A percentile compares a stretch with the other conserved stretches of the same genome.
These are phyloP conservation scores for Brachionus calyciflorus DNA, from an alignment of 1,140 invertebrate species.

Conservation along the genomic window DNA sequence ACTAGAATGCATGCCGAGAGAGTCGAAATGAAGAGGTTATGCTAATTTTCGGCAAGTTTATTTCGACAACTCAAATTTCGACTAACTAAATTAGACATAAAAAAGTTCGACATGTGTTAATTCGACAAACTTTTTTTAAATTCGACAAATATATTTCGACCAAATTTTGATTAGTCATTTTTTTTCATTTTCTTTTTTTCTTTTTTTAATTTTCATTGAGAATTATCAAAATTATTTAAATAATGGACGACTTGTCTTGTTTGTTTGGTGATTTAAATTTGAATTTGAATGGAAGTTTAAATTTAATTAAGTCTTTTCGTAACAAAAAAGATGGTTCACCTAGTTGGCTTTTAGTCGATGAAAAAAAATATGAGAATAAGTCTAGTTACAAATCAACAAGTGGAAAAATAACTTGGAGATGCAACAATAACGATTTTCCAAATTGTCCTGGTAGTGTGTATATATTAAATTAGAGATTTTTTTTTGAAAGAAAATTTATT, in stretches of 20 bases:
- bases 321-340: constrained; percentile 19
- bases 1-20: no score
- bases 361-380: constrained; percentile 25
- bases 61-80: no score
- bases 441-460: no score
- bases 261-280: constrained; percentile 7
- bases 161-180: constrained; percentile 14
- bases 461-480: no score
- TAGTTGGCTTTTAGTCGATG: constrained; percentile 23
- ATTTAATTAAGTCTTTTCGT: constrained; percentile 20
- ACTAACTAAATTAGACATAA: no score
- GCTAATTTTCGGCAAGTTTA: no score
- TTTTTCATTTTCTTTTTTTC: not conserved
- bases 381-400: constrained; percentile 23
- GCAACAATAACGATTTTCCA: no score
- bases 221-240: constrained; percentile 11
- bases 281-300: constrained; percentile 3
- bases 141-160: no score
- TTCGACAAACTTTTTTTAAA: no score
- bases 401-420: not conserved
- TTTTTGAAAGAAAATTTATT: no score
- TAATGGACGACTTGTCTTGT: constrained; percentile 18
- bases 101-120: no score
- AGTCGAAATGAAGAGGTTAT: no score
- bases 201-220: constrained; percentile 2